These are phyloP conservation scores for Microcaecilia unicolor DNA, from an alignment of 2,797 vertebrate genomes.

Conservation along the genomic window DNA sequence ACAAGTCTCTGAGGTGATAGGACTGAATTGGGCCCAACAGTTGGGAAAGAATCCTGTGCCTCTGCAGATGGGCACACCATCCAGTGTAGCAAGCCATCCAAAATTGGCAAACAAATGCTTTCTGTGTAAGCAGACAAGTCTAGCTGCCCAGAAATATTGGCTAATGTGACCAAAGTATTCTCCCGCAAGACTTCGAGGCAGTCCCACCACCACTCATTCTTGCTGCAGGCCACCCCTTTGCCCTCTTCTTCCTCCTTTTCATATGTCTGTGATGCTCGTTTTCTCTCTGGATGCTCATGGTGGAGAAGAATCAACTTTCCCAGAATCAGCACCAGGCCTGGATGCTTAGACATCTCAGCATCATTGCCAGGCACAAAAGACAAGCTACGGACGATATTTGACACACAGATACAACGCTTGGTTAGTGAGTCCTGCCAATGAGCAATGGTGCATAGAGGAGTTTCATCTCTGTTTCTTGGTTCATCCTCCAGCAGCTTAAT, in stretches of 20 bases:
- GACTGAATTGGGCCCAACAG: conserved; percentile 73
- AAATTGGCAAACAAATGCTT: conserved; percentile 92
- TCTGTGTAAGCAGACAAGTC: conserved; percentile 92
- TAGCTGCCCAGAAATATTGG: conserved; percentile 96
- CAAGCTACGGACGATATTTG: conserved; percentile 90
- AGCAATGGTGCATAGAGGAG: conserved; percentile 76
- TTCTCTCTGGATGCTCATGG: conserved; percentile 91
- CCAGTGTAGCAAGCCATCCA: conserved; percentile 98
- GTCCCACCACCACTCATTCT: conserved; percentile 98
- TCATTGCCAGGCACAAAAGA: conserved; percentile 97
- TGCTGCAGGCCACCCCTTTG: conserved; percentile 76
- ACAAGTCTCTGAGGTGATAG: conserved; percentile 92
- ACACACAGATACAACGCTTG: conserved; percentile 89
- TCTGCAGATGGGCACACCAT: conserved; percentile 95
- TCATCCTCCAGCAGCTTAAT: conserved; percentile 91
- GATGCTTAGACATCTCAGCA: conserved; percentile 87
- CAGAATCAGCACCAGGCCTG: conserved; percentile 88
- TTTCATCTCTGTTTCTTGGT: conserved; percentile 84
- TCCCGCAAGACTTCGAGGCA: conserved; percentile 89
- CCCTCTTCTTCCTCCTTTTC: conserved; percentile 79
- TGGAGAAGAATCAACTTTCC: conserved; percentile 87
- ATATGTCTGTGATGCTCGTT: conserved; percentile 69
- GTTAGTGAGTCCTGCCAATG: conserved; percentile 91
- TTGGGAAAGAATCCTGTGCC: conserved; percentile 91
- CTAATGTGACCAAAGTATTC: conserved; percentile 93